Evolutionary conservation across 2,888 invertebrate genomes (phyloP).

Genomic region (Trachelus stipa): DNA sequence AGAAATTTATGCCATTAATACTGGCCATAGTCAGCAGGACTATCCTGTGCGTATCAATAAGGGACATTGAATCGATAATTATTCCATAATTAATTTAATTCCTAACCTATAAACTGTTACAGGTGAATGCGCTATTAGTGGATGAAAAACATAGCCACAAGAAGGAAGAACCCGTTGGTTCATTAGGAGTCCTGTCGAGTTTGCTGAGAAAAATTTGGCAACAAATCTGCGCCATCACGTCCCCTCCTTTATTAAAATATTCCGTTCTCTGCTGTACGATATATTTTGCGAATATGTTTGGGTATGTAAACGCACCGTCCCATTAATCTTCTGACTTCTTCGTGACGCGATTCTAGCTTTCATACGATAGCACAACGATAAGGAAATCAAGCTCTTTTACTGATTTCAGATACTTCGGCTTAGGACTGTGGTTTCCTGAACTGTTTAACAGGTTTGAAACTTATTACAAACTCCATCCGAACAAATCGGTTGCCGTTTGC

Average conservation of each 20-base stretch:
- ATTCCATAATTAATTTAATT: not conserved
- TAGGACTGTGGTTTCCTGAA: constrained; percentile 83
- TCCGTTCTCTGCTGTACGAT: constrained; percentile 72
- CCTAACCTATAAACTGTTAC: constrained; percentile 15
- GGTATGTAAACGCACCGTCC: constrained; percentile 63
- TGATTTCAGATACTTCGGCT: constrained; percentile 73
- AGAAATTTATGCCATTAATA: constrained; percentile 72
- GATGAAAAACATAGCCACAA: constrained; percentile 22
- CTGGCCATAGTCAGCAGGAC: constrained; percentile 64
- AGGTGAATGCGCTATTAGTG: constrained; percentile 39
- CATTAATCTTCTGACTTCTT: not conserved
- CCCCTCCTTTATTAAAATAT: constrained; percentile 69
- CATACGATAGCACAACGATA: not conserved
- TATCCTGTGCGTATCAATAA: constrained; percentile 68
- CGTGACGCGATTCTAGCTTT: not conserved
- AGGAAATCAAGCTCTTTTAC: not conserved
- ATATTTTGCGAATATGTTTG: constrained; percentile 77
- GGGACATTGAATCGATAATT: not conserved
- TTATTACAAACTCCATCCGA: constrained; percentile 65
- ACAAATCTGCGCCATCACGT: constrained; percentile 72
- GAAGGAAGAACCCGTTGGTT: constrained; percentile 19
- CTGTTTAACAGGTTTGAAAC: constrained; percentile 73
- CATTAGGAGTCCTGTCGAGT: constrained; percentile 41
- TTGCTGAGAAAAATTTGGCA: constrained; percentile 69
- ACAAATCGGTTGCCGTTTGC: constrained; percentile 68